Percentiles rank a stretch among this genome's conserved stretches.
Evolutionary conservation across 1,140 invertebrate genomes (phyloP).

Genomic region (Papilio dardanus): DNA sequence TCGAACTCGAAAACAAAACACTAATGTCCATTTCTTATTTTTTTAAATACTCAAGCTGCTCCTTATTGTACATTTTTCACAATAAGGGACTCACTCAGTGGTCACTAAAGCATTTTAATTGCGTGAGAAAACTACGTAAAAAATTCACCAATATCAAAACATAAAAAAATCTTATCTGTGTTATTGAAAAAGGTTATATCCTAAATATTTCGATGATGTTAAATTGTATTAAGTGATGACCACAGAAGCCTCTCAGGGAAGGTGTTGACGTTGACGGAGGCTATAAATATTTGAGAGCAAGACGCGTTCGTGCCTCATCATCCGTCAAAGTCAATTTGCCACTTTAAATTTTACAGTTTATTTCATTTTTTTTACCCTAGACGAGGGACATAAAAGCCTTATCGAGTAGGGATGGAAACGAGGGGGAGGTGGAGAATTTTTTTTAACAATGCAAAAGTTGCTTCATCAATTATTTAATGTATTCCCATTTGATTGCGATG

Average conservation of each 20-base stretch:
- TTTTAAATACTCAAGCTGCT: too few relatives aligned
- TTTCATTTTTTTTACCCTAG: slow-evolving; percentile 61
- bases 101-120: too few relatives aligned
- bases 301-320: slow-evolving; percentile 67
- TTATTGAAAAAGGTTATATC: background rate
- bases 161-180: background rate
- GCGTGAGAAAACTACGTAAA: too few relatives aligned
- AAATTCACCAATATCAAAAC: too few relatives aligned
- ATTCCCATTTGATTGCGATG: slow-evolving; percentile 51
- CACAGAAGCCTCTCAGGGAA: slow-evolving; percentile 8
- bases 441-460: slow-evolving; percentile 69
- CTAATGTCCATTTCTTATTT: too few relatives aligned
- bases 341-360: slow-evolving; percentile 73
- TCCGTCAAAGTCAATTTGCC: slow-evolving; percentile 75
- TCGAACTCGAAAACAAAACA: too few relatives aligned
- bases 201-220: background rate
- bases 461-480: slow-evolving; percentile 60
- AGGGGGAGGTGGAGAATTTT: slow-evolving; percentile 58
- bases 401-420: slow-evolving; percentile 71
- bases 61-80: too few relatives aligned
- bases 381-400: slow-evolving; percentile 72
- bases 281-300: slow-evolving; percentile 67
- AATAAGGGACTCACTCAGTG: too few relatives aligned
- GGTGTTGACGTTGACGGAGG: background rate
- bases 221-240: slow-evolving; percentile 51